A percentile compares a stretch with the other conserved stretches of the same genome.
Conservation (phyloP, 2,797 vertebrate genomes). For the Sebastes dallii region DNA sequence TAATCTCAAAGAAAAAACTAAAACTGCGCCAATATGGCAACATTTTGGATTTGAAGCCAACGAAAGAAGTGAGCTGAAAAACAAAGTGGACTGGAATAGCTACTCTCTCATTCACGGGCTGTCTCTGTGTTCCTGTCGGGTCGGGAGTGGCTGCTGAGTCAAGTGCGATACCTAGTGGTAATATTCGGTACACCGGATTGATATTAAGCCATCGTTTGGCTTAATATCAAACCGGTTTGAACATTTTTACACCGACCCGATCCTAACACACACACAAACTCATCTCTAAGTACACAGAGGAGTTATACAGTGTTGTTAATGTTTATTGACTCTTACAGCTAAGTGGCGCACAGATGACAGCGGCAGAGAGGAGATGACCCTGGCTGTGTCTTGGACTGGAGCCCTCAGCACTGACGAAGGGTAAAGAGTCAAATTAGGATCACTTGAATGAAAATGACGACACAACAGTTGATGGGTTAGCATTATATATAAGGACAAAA, state of each 20-base stretch:
- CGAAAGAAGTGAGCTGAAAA: no score
- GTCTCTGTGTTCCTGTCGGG: neutral
- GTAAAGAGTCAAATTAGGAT: conserved; percentile 72
- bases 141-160: neutral
- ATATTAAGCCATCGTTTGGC: neutral
- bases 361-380: conserved; percentile 94
- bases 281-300: neutral
- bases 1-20: neutral
- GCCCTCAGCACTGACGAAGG: conserved; percentile 90
- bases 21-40: neutral
- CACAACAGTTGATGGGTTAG: neutral
- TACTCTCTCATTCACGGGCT: neutral
- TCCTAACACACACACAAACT: neutral
- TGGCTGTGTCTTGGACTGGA: conserved; percentile 94
- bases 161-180: neutral
- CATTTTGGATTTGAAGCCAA: no score
- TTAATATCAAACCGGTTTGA: neutral
- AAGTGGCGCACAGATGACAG: conserved; percentile 93
- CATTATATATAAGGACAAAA: neutral
- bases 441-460: neutral
- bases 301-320: neutral
- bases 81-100: neutral
- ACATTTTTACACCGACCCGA: neutral
- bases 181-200: neutral
- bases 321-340: conserved; percentile 62